phyloP scores from a whole-genome alignment of 2,113 vertebrate species.

The Sigmodon hispidus region DNA sequence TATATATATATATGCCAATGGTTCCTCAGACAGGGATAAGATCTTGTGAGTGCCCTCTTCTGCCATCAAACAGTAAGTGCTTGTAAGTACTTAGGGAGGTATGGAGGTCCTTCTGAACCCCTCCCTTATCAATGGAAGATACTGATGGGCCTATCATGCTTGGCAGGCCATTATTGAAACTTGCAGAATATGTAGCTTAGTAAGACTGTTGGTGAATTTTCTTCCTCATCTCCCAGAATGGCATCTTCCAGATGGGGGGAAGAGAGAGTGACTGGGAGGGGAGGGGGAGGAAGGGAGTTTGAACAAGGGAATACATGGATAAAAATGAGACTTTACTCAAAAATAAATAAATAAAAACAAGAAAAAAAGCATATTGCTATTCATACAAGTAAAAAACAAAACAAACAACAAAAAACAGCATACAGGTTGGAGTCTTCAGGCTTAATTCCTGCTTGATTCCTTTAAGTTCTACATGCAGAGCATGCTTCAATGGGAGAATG shows the following conservation, averaged over 20 bases:
- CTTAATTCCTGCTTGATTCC: neutral
- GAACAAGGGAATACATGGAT: too few relatives aligned
- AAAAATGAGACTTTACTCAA: too few relatives aligned
- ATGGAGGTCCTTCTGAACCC: neutral
- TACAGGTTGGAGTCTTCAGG: neutral
- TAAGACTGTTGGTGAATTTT: neutral
- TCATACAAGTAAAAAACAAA: too few relatives aligned
- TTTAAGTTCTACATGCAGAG: neutral
- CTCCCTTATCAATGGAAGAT: neutral
- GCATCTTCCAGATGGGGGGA: neutral
- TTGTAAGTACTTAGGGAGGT: neutral
- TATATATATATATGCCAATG: neutral
- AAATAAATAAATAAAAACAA: too few relatives aligned
- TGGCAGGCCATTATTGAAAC: neutral
- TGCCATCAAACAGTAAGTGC: too few relatives aligned
- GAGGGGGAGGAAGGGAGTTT: too few relatives aligned
- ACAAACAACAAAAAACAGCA: too few relatives aligned
- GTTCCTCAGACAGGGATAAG: neutral
- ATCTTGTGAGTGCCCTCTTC: neutral
- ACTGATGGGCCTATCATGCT: neutral
- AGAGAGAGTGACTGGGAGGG: too few relatives aligned
- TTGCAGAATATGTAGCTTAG: neutral
- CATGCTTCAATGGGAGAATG: neutral
- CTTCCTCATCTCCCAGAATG: neutral
- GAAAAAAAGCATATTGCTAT: too few relatives aligned